Percentiles rank a stretch among this genome's conserved stretches.
phyloP scores from a whole-genome alignment of 2,888 invertebrate species.

The Oeneis ivallda region DNA sequence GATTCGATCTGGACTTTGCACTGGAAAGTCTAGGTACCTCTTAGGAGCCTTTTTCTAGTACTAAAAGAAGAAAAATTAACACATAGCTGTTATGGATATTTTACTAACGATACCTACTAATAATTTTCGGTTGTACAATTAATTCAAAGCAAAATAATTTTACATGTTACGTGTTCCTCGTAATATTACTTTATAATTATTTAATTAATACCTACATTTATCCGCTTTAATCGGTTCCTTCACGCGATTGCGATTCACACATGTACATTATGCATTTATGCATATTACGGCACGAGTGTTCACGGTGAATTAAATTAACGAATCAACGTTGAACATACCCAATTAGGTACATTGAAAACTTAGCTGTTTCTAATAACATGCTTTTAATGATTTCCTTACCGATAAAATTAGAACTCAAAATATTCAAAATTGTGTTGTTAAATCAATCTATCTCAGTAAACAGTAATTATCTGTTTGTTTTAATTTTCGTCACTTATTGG shows the following conservation, averaged over 20 bases:
- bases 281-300: slow-evolving; percentile 7
- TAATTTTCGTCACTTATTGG: no score
- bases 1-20: no score
- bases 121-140: slow-evolving; percentile 16
- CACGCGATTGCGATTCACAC: slow-evolving; percentile 21
- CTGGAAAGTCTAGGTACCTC: no score
- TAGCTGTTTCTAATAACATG: slow-evolving; percentile 2
- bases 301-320: neutral
- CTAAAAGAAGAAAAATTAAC: no score
- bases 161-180: slow-evolving; percentile 28
- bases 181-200: slow-evolving; percentile 20
- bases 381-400: slow-evolving; percentile 28
- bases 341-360: slow-evolving; percentile 21
- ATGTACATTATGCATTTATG: neutral
- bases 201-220: slow-evolving; percentile 20
- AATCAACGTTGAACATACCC: neutral
- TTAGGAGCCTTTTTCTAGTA: neutral
- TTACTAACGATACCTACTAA: no score
- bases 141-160: slow-evolving; percentile 25
- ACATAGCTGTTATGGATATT: no score
- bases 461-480: no score
- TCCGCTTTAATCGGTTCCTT: slow-evolving; percentile 26
- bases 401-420: slow-evolving; percentile 12
- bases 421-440: slow-evolving; percentile 1
- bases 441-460: no score